phyloP scores from a whole-genome alignment of 2,888 invertebrate genomes.

The Pyrrhia umbra region DNA sequence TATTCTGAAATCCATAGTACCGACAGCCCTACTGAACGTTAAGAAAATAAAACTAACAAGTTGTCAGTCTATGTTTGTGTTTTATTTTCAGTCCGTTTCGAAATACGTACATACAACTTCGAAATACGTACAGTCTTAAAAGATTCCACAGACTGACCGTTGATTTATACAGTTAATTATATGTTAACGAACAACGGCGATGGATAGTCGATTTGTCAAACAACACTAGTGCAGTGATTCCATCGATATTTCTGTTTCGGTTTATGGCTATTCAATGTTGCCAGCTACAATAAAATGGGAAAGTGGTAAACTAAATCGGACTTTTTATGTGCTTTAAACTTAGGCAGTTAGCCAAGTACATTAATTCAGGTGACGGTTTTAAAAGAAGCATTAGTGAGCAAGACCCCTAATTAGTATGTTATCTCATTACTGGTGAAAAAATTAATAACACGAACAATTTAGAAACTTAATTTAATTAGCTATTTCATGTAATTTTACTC shows the following conservation, averaged over 20 bases:
- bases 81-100: slow-evolving; percentile 61
- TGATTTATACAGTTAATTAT: slow-evolving; percentile 3
- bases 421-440: slow-evolving; percentile 1
- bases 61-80: slow-evolving; percentile 38
- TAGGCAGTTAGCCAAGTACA: not conserved
- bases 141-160: slow-evolving; percentile 6
- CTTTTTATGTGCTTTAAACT: slow-evolving; percentile 3
- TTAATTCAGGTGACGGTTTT: not conserved
- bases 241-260: slow-evolving; percentile 12
- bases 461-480: no score
- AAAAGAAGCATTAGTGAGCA: not conserved
- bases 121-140: slow-evolving; percentile 37
- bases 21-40: slow-evolving; percentile 29
- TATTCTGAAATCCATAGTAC: not conserved
- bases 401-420: slow-evolving; percentile 2
- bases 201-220: slow-evolving; percentile 24
- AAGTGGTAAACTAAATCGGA: not conserved
- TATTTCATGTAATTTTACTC: no score
- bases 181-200: slow-evolving; percentile 16
- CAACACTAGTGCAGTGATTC: slow-evolving; percentile 18
- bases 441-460: not conserved
- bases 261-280: slow-evolving; percentile 20
- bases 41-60: slow-evolving; percentile 32
- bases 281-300: slow-evolving; percentile 19
- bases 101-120: slow-evolving; percentile 53